These are phyloP conservation scores for Phrynocephalus vlangalii DNA, from an alignment of 2,797 vertebrate genomes.

Conservation along the genomic window DNA sequence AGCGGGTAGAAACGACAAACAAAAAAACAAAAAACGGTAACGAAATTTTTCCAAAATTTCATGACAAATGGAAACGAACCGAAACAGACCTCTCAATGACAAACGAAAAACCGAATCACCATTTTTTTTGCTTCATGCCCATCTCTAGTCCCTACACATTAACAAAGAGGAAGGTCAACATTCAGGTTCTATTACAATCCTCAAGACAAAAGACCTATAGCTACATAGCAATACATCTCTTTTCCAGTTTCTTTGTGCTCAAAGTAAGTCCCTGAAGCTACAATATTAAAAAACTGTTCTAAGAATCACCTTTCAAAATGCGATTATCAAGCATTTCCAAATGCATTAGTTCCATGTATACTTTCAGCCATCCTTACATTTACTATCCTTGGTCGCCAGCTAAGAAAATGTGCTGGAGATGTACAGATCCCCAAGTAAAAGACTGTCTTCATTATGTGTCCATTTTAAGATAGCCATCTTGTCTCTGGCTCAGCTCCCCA, in stretches of 20 bases:
- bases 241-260: background rate
- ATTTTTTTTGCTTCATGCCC: too few relatives aligned
- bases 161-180: background rate
- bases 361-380: background rate
- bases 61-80: too few relatives aligned
- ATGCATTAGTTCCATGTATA: background rate
- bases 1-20: too few relatives aligned
- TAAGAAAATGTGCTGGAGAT: too few relatives aligned
- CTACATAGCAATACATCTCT: background rate
- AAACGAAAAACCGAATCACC: too few relatives aligned
- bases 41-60: too few relatives aligned
- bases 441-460: background rate
- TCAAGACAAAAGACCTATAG: too few relatives aligned
- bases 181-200: background rate
- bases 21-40: too few relatives aligned
- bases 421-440: background rate
- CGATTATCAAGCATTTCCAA: too few relatives aligned
- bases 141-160: background rate
- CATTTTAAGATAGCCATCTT: background rate
- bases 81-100: too few relatives aligned
- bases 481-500: background rate
- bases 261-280: background rate
- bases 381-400: too few relatives aligned
- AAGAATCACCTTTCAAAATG: background rate
- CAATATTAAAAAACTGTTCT: background rate